Conservation (phyloP, 1,140 invertebrate species). For the Drosophila nigrodunni region DNA sequence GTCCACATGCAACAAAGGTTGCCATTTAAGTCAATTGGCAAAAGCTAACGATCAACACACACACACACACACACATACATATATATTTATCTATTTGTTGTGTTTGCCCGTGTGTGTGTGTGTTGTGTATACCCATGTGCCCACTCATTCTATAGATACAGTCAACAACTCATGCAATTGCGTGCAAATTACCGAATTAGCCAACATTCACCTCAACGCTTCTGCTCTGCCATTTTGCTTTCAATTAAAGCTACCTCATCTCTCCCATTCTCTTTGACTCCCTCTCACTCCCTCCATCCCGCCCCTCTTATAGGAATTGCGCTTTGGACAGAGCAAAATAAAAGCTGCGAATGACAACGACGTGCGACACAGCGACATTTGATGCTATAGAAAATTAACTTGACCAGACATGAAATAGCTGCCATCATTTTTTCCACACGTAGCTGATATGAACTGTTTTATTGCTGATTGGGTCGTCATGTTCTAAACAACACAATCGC, state of each 20-base stretch:
- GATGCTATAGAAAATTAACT: constrained; percentile 79
- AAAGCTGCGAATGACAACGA: constrained; percentile 75
- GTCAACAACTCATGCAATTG: constrained; percentile 82
- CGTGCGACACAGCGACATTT: constrained; percentile 46
- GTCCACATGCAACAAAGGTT: constrained; percentile 66
- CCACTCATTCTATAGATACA: constrained; percentile 75
- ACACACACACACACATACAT: constrained; percentile 15
- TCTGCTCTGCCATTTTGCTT: constrained; percentile 71
- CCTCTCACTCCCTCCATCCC: not conserved
- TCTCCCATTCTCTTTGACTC: not conserved
- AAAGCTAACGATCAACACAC: constrained; percentile 73
- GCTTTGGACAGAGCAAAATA: constrained; percentile 52
- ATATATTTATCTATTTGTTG: constrained; percentile 15
- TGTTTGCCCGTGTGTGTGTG: constrained; percentile 12
- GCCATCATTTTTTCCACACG: constrained; percentile 61
- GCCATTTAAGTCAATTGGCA: constrained; percentile 79
- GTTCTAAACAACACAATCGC: constrained; percentile 18
- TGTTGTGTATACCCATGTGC: constrained; percentile 29
- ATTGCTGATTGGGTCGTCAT: constrained; percentile 22
- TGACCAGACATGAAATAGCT: constrained; percentile 49
- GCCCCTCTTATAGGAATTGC: not conserved
- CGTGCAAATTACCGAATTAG: constrained; percentile 82
- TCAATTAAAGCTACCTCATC: constrained; percentile 66
- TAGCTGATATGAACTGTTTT: constrained; percentile 63
- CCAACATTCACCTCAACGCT: constrained; percentile 74